These are phyloP conservation scores for Sitophilus oryzae DNA, from an alignment of 1,140 invertebrate genomes.

Conservation along the genomic window DNA sequence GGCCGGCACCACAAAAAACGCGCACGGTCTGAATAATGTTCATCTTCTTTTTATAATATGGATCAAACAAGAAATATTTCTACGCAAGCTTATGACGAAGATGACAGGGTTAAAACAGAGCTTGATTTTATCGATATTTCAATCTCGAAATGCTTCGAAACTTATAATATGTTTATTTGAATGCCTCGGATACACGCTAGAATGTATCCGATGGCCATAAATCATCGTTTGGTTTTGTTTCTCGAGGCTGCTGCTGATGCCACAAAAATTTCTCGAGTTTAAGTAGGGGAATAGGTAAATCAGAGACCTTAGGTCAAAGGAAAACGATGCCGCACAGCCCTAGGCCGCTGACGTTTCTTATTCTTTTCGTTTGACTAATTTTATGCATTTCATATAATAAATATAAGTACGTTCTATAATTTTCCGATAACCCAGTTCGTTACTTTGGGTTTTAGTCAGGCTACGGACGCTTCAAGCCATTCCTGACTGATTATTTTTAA, in stretches of 20 bases:
- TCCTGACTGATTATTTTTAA: too few species aligned
- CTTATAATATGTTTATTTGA: conserved; percentile 24
- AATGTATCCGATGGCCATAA: conserved; percentile 9
- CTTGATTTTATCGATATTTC: conserved; percentile 16
- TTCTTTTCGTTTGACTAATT: neutral
- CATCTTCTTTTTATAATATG: conserved; percentile 13
- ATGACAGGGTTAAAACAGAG: conserved; percentile 22
- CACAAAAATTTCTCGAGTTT: neutral
- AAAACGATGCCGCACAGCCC: conserved; percentile 5
- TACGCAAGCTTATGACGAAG: conserved; percentile 15
- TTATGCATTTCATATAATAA: neutral
- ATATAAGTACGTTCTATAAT: too few species aligned
- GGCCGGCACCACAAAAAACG: conserved; percentile 3
- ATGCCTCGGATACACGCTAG: conserved; percentile 21
- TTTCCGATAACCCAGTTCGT: too few species aligned
- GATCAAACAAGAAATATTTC: conserved; percentile 19
- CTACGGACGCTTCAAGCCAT: too few species aligned
- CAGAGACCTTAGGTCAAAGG: neutral
- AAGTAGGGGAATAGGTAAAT: conserved; percentile 15
- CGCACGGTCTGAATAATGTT: neutral
- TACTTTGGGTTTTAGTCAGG: too few species aligned
- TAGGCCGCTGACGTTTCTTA: neutral
- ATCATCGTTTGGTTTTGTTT: conserved; percentile 18
- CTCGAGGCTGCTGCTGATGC: conserved; percentile 1
- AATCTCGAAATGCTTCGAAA: conserved; percentile 12